Base-by-base conservation (phyloP, 2,888 invertebrate genomes). In the Stictocephala bisonia region DNA sequence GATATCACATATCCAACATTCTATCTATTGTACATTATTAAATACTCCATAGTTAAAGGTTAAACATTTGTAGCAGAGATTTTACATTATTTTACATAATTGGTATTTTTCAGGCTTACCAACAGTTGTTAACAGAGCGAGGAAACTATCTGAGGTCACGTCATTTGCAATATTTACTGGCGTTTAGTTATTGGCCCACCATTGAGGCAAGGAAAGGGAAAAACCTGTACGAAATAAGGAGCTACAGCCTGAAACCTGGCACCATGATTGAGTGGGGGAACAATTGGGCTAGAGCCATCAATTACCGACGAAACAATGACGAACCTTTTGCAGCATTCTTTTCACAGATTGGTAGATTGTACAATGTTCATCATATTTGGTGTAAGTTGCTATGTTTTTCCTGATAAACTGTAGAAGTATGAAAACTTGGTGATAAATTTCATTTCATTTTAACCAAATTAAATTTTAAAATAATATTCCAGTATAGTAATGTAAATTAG, bases 221-320 rank as follows among this genome's bases (percentile, higher is more conserved):
- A 74, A 94, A 97, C 83, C 93, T 97, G 79, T 99, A 99, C 82
- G 99, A 99, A 87, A 93, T 99, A 81, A 88, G 97, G 80, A 91
- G 92, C 80, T 96, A 93, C 84, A 94, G 95, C 77, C 86, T 99
- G 48, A 97, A 97, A 85, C 98, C 99, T 0, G 99, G 99, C 64
- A 98, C 98, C 0, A 98, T 99, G 98, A 98, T 99, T 79, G 99
- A 99, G 85, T 99, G 99, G 99, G 99, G 97, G 71, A 99, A 99
- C 85, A 97, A 98, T 84, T 99, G 99, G 98, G 97, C 97, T 0
- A 88, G 96, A 80, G 98, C 97, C 3, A 94, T 98, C 69, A 93
- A 94, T 80, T 94, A 91, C 85, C 89, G 99, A 24, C 91, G 93
- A 80, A 91, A 94, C 80, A 94, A 96, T 83, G 93, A 97, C 82